These are phyloP conservation scores for Brachyhypopomus gauderio DNA, from an alignment of 2,113 vertebrate species.

Conservation along the genomic window DNA sequence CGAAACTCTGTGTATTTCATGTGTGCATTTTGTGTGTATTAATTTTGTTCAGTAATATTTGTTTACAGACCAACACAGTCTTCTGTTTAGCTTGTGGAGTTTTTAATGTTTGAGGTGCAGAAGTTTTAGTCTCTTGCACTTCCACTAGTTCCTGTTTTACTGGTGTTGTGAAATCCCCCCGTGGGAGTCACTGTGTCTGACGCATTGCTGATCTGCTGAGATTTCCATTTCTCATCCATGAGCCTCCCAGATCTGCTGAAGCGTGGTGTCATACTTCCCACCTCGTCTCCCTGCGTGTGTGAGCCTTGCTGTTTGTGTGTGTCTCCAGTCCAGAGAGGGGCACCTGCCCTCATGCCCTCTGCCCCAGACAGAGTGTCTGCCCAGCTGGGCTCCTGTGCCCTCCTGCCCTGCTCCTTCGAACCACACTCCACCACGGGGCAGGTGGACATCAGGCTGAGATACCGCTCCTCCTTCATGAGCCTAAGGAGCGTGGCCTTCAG, in stretches of 20 bases:
- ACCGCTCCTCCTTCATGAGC: slow-evolving; percentile 34
- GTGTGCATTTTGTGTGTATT: not conserved
- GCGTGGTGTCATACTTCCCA: not conserved
- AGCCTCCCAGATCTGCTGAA: slow-evolving; percentile 6
- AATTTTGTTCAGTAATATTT: not conserved
- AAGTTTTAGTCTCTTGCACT: not conserved
- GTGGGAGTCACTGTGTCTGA: not conserved
- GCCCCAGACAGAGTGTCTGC: slow-evolving; percentile 66
- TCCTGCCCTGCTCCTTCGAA: slow-evolving; percentile 77
- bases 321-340: slow-evolving; percentile 50
- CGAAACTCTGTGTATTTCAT: too few species aligned
- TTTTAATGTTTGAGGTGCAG: not conserved
- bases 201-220: slow-evolving; percentile 7
- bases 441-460: slow-evolving; percentile 63
- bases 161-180: slow-evolving; percentile 55
- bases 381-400: slow-evolving; percentile 71
- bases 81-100: not conserved
- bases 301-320: not conserved
- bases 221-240: slow-evolving; percentile 8
- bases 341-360: slow-evolving; percentile 47
- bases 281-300: not conserved
- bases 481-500: slow-evolving; percentile 62
- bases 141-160: slow-evolving; percentile 43
- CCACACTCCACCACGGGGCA: slow-evolving; percentile 19
- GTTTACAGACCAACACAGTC: not conserved